Evolutionary conservation across 2,888 invertebrate species (phyloP).

Genomic region (Drosophila meridiana): DNA sequence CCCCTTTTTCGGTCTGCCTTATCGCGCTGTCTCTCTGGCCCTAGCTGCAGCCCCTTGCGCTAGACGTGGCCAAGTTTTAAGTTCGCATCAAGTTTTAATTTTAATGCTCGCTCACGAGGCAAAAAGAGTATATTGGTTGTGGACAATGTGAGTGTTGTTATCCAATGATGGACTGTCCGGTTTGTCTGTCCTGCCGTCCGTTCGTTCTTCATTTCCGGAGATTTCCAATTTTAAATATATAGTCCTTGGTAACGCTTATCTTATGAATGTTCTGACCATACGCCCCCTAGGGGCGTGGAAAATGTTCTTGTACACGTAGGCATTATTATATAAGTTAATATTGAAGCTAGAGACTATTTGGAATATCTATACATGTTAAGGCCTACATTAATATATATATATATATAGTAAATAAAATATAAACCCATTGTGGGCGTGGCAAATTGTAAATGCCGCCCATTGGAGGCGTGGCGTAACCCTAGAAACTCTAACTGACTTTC

Average conservation of each 20-base stretch:
- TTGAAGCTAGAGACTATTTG: too few relatives aligned
- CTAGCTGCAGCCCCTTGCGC: conserved; percentile 58
- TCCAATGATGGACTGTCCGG: not conserved
- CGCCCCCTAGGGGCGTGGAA: too few relatives aligned
- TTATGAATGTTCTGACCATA: not conserved
- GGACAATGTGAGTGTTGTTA: not conserved
- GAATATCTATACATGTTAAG: too few relatives aligned
- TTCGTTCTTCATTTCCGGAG: not conserved
- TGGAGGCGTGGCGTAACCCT: too few relatives aligned
- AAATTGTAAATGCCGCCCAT: too few relatives aligned
- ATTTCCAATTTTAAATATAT: not conserved
- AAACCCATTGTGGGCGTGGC: too few relatives aligned
- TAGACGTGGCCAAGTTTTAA: conserved; percentile 29
- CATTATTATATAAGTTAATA: too few relatives aligned
- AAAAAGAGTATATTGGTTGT: not conserved
- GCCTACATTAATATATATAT: too few relatives aligned
- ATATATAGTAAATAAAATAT: too few relatives aligned
- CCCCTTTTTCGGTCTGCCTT: conserved; percentile 32
- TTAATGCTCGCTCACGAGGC: not conserved
- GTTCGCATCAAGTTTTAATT: conserved; percentile 37
- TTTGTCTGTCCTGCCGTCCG: not conserved
- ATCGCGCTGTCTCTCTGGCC: conserved; percentile 39
- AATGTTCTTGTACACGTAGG: too few relatives aligned
- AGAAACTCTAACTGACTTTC: too few relatives aligned
- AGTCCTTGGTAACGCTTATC: not conserved